Evolutionary conservation across 2,113 vertebrate species (phyloP), one percentile per base, ranked within the genome.

Genomic region (Lonchura striata): DNA sequence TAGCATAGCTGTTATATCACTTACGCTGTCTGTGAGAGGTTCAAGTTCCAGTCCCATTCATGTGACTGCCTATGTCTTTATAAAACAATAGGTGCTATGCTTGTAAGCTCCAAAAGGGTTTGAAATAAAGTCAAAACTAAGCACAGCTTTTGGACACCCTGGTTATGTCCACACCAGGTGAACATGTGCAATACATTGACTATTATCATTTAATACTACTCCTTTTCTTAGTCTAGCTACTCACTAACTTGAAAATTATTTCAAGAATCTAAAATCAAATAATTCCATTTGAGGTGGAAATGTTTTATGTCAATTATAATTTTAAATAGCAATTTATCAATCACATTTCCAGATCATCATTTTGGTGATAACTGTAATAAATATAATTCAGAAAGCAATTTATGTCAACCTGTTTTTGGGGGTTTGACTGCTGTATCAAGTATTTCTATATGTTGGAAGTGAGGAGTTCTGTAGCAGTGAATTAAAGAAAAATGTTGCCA

Each of bases 11-110:
- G 33, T 77, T 64, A 33, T 33, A 33, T 41, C 30, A 39, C 15
- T 63, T 42, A n/a, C 31, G 22, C 15, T 9, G 7, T 64, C 46
- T 61, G 20, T 6, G 39, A 81, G 72, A 68, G 13, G 31, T 54
- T 47, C 28, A 78, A 19, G 11, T 69, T 61, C 33, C 47, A 79
- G 56, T n/a, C 30, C 15, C 13, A 19, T 0, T 0, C 13, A 33
- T 59, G 19, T 71, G 39, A 63, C 39, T 57, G 28, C 13, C 31
- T 68, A 15, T 46, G 33, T 54, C 49, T 86, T 76, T 49, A 33
- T 63, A 72, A 27, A 39, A 52, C 5, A 16, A 46, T 15, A 63
- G 8, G 10, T 54, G 13, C 5, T 57, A 28, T 11, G 28, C 7
- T 7, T 89, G 28, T 46, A 71, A 71, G 8, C 42, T 76, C 15